Evolutionary conservation across 2,797 vertebrate genomes (phyloP).

Genomic region (Artibeus lituratus): DNA sequence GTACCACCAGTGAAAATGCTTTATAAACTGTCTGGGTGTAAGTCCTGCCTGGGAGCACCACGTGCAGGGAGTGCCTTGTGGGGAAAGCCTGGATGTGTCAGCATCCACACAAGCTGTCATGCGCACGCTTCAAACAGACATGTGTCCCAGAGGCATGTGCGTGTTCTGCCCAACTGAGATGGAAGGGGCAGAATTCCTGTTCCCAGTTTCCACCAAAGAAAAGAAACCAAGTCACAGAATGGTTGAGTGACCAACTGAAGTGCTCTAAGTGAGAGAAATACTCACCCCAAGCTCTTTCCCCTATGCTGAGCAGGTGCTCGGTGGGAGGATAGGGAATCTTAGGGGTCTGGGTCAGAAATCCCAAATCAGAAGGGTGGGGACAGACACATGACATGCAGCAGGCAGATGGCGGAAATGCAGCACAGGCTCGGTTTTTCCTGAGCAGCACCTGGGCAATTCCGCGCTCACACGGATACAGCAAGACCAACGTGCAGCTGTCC

Average conservation of each 20-base stretch:
- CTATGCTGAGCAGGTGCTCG: not conserved
- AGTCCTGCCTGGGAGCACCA: not conserved
- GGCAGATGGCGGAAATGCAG: not conserved
- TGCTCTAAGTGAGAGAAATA: not conserved
- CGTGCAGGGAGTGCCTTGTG: rapidly evolving
- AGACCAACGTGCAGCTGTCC: not conserved
- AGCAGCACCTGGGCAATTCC: not conserved
- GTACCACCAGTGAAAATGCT: rapidly evolving
- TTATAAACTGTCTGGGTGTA: not conserved
- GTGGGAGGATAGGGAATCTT: not conserved
- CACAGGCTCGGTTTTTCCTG: not conserved
- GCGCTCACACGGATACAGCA: not conserved
- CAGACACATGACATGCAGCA: not conserved
- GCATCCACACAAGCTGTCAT: rapidly evolving
- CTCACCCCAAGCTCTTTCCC: not conserved
- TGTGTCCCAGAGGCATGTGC: not conserved
- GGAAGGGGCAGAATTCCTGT: not conserved
- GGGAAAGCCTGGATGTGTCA: rapidly evolving
- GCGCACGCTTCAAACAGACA: not conserved
- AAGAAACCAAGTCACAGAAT: not conserved
- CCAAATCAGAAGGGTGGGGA: not conserved
- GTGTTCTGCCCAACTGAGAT: not conserved
- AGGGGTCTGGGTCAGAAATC: not conserved
- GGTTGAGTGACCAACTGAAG: not conserved
- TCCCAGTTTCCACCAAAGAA: not conserved